phyloP scores from a whole-genome alignment of 2,888 invertebrate species.

The Diachrysia chrysitis region DNA sequence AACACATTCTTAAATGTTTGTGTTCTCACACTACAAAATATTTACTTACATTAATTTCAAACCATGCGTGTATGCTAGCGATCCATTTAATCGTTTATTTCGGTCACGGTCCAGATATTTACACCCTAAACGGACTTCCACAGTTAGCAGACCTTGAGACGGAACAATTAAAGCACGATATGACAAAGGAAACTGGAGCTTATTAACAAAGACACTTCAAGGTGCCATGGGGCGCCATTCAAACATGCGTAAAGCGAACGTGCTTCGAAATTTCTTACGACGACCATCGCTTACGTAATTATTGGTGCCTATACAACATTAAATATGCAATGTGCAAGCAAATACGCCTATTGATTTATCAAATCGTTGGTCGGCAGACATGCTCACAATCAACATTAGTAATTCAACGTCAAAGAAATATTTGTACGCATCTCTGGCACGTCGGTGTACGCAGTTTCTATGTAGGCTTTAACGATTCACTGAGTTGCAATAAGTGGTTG shows the following conservation, averaged over 20 bases:
- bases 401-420: conserved; percentile 41
- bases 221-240: conserved; percentile 80
- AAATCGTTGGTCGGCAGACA: conserved; percentile 30
- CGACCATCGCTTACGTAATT: conserved; percentile 65
- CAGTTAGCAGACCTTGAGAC: conserved; percentile 63
- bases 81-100: conserved; percentile 51
- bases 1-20: conserved; percentile 41
- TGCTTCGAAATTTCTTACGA: conserved; percentile 75
- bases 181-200: conserved; percentile 70
- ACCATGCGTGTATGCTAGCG: conserved; percentile 42
- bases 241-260: conserved; percentile 71
- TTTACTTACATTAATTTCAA: conserved; percentile 40
- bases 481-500: conserved; percentile 39
- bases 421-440: conserved; percentile 36
- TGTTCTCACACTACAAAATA: conserved; percentile 51
- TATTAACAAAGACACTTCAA: conserved; percentile 74
- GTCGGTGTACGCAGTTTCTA: conserved; percentile 28
- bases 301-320: conserved; percentile 43
- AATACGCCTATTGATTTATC: conserved; percentile 55
- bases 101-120: conserved; percentile 60
- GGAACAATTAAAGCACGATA: conserved; percentile 67
- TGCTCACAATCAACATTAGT: conserved; percentile 40
- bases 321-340: conserved; percentile 57
- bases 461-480: conserved; percentile 40
- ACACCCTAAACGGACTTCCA: conserved; percentile 60